A percentile compares a stretch with the other conserved stretches of the same genome.
phyloP scores from a whole-genome alignment of 2,113 vertebrate species.

The Megalops atlanticus region DNA sequence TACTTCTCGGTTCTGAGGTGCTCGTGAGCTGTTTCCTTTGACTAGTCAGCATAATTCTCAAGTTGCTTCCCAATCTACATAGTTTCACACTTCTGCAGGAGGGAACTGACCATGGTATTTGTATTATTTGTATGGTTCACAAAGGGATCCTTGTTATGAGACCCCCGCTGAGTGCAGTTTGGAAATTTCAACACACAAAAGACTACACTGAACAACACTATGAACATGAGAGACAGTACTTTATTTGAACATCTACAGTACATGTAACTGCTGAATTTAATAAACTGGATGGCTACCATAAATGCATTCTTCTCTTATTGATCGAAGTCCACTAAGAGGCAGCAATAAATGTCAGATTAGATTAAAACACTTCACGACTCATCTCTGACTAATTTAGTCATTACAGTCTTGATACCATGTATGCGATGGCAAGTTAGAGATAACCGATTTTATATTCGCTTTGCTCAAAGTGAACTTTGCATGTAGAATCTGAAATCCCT shows the following conservation, averaged over 20 bases:
- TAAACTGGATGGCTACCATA: background rate
- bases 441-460: no score
- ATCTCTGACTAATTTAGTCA: background rate
- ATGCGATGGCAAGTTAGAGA: background rate
- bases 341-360: background rate
- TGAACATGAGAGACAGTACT: no score
- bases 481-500: no score
- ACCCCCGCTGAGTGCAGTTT: no score
- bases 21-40: background rate
- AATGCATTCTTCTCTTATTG: background rate
- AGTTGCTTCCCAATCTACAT: background rate
- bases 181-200: no score
- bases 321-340: background rate
- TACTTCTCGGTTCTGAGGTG: background rate
- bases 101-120: background rate
- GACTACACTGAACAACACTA: no score
- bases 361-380: background rate
- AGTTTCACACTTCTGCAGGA: background rate
- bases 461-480: no score
- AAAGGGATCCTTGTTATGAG: background rate
- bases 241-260: no score
- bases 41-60: background rate
- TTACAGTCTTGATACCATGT: background rate
- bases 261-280: no score
- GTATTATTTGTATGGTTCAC: background rate